phyloP scores from a whole-genome alignment of 92 coral and sea anemone genomes.

The Epizoanthus fatuus region DNA sequence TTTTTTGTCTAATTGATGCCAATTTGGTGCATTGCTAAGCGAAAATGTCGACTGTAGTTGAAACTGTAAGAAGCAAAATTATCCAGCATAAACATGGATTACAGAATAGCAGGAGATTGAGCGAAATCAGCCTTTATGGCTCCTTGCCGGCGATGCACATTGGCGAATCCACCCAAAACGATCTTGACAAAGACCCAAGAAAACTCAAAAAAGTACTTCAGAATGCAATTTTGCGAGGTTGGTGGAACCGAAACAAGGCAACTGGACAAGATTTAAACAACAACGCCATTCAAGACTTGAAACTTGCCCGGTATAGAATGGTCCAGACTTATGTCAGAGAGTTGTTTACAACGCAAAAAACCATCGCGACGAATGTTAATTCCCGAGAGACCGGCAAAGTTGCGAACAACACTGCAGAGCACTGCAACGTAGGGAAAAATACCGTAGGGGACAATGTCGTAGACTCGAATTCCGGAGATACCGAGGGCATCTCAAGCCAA shows the following conservation, averaged over 20 bases:
- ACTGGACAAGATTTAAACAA: neutral
- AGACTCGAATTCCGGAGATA: neutral
- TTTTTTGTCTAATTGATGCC: too few species aligned
- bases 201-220: neutral
- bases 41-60: too few species aligned
- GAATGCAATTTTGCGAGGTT: neutral
- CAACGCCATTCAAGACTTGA: neutral
- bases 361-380: neutral
- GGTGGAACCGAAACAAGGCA: neutral
- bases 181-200: neutral
- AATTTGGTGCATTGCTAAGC: too few species aligned
- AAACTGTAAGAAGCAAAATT: too few species aligned
- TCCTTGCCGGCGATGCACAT: neutral
- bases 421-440: neutral
- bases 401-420: neutral
- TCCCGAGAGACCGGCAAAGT: neutral
- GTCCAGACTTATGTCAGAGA: neutral
- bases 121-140: neutral
- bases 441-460: neutral
- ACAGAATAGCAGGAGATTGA: neutral
- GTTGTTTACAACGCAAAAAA: neutral
- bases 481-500: neutral
- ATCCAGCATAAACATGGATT: too few species aligned
- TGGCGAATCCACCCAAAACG: neutral
- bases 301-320: neutral